A percentile compares a stretch with the other conserved stretches of the same genome.
Evolutionary conservation across 2,797 vertebrate species (phyloP).

Genomic region (Psittacula echo): DNA sequence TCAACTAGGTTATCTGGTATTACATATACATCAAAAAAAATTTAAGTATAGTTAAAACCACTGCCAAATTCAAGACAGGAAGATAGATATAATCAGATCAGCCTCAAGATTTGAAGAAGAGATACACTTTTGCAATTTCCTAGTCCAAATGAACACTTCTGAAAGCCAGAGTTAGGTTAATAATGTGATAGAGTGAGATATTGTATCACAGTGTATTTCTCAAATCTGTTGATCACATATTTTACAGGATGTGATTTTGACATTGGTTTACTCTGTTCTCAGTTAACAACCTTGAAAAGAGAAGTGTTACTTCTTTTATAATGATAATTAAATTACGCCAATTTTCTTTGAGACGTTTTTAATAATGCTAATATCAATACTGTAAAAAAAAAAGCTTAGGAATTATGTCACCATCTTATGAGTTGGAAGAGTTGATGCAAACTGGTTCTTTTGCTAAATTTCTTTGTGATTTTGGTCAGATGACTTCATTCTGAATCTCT

Average conservation of each 20-base stretch:
- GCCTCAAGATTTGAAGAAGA: background rate
- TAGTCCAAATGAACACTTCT: background rate
- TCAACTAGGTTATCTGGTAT: background rate
- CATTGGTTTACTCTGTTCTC: background rate
- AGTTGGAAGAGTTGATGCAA: background rate
- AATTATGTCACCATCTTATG: background rate
- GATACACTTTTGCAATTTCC: background rate
- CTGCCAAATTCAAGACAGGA: background rate
- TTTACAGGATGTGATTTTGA: background rate
- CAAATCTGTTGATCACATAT: background rate
- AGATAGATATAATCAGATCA: background rate
- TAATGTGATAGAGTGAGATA: background rate
- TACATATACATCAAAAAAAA: background rate
- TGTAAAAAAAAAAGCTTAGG: background rate
- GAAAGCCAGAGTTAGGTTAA: conserved; percentile 25
- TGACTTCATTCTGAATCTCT: background rate
- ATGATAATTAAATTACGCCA: background rate
- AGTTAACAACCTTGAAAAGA: background rate
- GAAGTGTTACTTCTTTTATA: background rate
- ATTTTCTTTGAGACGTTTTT: background rate
- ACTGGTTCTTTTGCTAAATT: background rate
- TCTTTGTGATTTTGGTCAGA: background rate
- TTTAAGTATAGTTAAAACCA: background rate
- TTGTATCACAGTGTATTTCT: background rate
- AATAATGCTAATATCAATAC: background rate